These are phyloP conservation scores for Ctenicera cuprea DNA, from an alignment of 2,888 invertebrate species.

Conservation along the genomic window DNA sequence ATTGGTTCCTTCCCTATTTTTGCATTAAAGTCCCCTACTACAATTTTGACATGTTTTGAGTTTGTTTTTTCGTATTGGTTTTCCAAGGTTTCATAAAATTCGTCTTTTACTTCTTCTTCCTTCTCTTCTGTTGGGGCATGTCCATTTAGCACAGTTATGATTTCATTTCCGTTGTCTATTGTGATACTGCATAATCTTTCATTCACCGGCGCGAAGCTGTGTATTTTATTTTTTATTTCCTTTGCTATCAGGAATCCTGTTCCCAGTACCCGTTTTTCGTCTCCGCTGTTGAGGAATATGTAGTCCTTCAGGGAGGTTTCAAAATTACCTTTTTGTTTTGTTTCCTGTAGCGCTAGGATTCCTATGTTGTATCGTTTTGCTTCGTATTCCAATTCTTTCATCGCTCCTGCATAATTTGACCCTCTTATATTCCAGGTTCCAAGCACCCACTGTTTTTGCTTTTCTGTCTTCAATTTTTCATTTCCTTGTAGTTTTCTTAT, in stretches of 20 bases:
- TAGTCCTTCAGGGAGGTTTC: background rate
- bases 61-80: too few species aligned
- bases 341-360: too few species aligned
- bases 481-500: background rate
- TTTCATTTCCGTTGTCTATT: background rate
- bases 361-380: background rate
- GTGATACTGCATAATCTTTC: background rate
- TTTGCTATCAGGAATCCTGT: slow-evolving; percentile 8
- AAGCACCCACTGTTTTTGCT: background rate
- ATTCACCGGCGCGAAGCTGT: background rate
- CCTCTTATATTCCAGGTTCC: background rate
- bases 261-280: background rate
- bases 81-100: too few species aligned
- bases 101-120: too few species aligned
- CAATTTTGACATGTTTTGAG: background rate
- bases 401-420: background rate
- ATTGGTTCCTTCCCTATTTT: background rate
- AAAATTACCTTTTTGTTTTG: slow-evolving; percentile 17
- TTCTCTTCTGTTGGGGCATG: background rate
- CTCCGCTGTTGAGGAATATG: background rate
- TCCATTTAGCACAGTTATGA: background rate
- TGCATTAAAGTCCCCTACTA: too few species aligned
- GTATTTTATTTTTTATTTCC: background rate
- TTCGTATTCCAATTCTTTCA: background rate
- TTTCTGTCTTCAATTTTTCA: background rate